Conservation (phyloP, 2,113 vertebrate genomes). For the Eclectus roratus region DNA sequence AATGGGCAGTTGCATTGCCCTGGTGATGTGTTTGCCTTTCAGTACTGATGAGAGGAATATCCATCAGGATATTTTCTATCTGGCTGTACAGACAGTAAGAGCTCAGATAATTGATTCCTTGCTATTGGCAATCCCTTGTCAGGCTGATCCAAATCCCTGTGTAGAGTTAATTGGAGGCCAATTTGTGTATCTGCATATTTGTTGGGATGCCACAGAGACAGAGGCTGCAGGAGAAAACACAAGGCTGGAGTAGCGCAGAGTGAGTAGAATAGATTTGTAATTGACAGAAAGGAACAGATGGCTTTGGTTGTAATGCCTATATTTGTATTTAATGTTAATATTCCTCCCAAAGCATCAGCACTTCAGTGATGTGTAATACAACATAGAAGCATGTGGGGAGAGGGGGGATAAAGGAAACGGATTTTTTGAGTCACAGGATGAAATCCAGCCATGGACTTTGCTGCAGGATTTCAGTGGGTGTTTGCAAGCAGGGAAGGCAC, state of each 20-base stretch:
- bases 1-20: not conserved
- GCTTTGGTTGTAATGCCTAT: not conserved
- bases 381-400: not conserved
- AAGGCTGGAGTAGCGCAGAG: not conserved
- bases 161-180: not conserved
- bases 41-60: not conserved
- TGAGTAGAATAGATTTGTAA: not conserved
- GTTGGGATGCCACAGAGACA: not conserved
- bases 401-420: not conserved
- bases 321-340: constrained; percentile 5
- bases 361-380: not conserved
- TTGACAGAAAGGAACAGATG: not conserved
- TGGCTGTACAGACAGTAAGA: not conserved
- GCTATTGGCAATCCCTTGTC: not conserved
- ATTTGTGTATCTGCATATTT: not conserved
- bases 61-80: not conserved
- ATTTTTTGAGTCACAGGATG: fast-evolving
- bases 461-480: not conserved
- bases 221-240: not conserved
- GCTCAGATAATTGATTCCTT: not conserved
- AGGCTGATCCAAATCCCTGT: not conserved
- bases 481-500: not conserved
- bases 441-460: not conserved
- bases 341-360: not conserved
- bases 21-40: not conserved